These are phyloP conservation scores for Merops nubicus DNA, from an alignment of 2,113 vertebrate species.

Conservation along the genomic window DNA sequence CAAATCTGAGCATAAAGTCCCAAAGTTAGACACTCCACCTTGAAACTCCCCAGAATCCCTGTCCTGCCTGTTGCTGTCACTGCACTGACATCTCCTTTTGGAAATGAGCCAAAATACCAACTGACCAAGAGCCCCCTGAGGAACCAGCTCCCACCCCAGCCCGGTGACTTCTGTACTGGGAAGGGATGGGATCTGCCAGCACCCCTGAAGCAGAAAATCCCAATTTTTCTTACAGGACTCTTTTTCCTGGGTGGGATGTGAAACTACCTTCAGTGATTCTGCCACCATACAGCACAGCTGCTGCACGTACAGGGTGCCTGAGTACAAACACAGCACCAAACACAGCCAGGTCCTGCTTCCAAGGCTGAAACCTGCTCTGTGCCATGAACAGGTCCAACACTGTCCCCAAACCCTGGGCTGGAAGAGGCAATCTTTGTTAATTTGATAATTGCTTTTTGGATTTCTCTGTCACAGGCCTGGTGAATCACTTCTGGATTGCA, in stretches of 20 bases:
- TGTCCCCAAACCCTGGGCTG: neutral
- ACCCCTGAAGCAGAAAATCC: fast-evolving
- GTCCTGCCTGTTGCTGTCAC: neutral
- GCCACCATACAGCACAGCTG: neutral
- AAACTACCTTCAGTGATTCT: neutral
- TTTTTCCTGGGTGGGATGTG: neutral
- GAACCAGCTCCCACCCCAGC: neutral
- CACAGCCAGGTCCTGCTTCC: neutral
- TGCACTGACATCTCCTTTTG: neutral
- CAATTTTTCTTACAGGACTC: fast-evolving
- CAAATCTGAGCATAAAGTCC: neutral
- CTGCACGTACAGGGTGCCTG: neutral
- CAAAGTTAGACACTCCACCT: neutral
- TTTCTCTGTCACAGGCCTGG: neutral
- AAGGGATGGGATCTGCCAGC: neutral
- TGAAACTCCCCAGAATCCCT: neutral
- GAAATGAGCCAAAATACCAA: neutral
- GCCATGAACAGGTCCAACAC: neutral
- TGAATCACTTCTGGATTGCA: neutral
- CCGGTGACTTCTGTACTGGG: neutral
- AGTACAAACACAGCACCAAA: neutral
- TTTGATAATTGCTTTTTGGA: neutral
- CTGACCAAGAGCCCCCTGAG: neutral
- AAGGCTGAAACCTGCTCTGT: neutral
- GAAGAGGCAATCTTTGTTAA: neutral